These are phyloP conservation scores for Contarinia nasturtii DNA, from an alignment of 1,140 invertebrate species.

Conservation along the genomic window DNA sequence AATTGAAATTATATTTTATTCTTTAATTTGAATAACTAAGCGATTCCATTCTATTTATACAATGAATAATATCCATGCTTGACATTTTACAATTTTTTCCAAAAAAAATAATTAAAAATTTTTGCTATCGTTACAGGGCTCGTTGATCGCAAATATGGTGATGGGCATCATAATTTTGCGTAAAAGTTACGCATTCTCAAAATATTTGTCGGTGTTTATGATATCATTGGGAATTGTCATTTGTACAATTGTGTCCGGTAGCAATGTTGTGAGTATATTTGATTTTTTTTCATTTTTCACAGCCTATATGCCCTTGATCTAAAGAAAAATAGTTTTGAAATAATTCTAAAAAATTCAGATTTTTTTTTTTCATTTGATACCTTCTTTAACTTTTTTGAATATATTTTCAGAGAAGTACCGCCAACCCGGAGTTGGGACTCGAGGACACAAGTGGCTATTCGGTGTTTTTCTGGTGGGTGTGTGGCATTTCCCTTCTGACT, in stretches of 20 bases:
- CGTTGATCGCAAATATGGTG: slow-evolving; percentile 90
- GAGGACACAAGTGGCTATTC: slow-evolving; percentile 28
- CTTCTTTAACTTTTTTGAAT: background rate
- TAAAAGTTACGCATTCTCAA: slow-evolving; percentile 61
- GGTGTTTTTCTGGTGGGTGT: slow-evolving; percentile 56
- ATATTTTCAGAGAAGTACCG: slow-evolving; percentile 18
- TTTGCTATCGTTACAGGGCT: slow-evolving; percentile 43
- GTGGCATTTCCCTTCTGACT: slow-evolving; percentile 71
- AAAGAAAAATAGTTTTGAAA: too few relatives aligned
- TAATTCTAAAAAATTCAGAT: slow-evolving; percentile 7
- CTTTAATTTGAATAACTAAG: too few relatives aligned
- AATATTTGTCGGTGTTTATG: slow-evolving; percentile 83
- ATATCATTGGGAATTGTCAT: slow-evolving; percentile 82
- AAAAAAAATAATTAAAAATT: too few relatives aligned
- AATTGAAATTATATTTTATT: slow-evolving; percentile 6
- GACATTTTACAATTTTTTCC: too few relatives aligned
- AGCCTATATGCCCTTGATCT: too few relatives aligned
- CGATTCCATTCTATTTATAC: slow-evolving; percentile 5
- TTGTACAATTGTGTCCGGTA: slow-evolving; percentile 78
- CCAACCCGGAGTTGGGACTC: slow-evolving; percentile 22
- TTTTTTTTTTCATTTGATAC: slow-evolving; percentile 9
- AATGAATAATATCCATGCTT: background rate
- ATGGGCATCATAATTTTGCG: slow-evolving; percentile 84
- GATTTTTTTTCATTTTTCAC: slow-evolving; percentile 8
- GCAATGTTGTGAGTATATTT: slow-evolving; percentile 31